Percentiles rank a stretch among this genome's conserved stretches.
Conservation (phyloP, 2,113 vertebrate species). For the Theropithecus gelada region DNA sequence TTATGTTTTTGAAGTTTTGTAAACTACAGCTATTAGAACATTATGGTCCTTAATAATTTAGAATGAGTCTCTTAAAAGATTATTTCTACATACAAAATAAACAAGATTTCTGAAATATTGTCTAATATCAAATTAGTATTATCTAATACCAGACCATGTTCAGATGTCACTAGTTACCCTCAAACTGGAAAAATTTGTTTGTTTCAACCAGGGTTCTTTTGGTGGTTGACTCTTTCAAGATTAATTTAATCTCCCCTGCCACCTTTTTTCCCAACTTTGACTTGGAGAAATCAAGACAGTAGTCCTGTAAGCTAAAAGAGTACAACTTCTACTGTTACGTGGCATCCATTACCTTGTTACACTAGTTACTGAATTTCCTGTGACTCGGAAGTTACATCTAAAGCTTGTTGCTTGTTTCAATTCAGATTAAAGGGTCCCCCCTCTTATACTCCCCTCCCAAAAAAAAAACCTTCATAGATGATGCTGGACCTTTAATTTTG, state of each 20-base stretch:
- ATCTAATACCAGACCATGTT: neutral
- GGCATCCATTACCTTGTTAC: neutral
- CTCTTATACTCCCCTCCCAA: fast-evolving
- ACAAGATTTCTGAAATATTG: neutral
- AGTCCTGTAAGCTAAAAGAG: neutral
- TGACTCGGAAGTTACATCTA: neutral
- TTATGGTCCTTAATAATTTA: neutral
- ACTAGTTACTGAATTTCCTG: neutral
- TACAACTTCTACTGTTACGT: neutral
- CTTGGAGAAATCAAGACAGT: neutral
- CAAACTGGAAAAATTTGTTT: neutral
- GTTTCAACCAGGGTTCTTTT: neutral
- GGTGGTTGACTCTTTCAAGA: neutral
- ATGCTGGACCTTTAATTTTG: neutral
- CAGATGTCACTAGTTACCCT: neutral
- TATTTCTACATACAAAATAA: neutral
- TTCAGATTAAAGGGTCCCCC: neutral
- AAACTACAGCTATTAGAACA: neutral
- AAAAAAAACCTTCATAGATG: neutral
- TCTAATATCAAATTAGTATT: neutral
- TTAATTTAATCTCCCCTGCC: neutral
- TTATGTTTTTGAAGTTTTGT: neutral
- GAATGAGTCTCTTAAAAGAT: neutral
- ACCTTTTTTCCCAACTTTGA: neutral
- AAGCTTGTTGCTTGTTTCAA: neutral